Percentiles rank a stretch among this genome's conserved stretches.
Evolutionary conservation across 2,797 vertebrate genomes (phyloP).

Genomic region (Ctenopoma kingsleyae): DNA sequence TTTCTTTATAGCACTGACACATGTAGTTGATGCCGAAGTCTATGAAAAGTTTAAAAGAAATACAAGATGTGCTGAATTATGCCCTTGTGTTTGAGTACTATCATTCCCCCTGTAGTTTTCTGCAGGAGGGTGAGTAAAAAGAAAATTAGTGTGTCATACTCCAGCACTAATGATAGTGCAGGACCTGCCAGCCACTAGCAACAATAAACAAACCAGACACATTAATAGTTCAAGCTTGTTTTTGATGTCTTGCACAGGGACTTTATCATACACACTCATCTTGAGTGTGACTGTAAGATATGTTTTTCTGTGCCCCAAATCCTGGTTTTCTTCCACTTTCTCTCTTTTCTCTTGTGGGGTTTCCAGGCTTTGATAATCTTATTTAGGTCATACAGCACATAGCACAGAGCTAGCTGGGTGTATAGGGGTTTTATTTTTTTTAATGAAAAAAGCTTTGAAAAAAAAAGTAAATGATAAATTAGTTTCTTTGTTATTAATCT

Average conservation of each 20-base stretch:
- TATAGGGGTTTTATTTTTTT: slow-evolving; percentile 62
- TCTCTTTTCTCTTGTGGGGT: slow-evolving; percentile 46
- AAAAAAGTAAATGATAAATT: slow-evolving; percentile 54
- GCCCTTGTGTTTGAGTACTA: slow-evolving; percentile 27
- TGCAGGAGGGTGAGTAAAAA: slow-evolving; percentile 22
- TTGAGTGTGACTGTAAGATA: slow-evolving; percentile 18
- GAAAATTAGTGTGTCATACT: slow-evolving; percentile 35
- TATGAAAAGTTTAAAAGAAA: slow-evolving; percentile 63
- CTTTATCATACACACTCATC: slow-evolving; percentile 32
- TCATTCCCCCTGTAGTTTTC: slow-evolving; percentile 36
- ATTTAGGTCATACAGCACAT: slow-evolving; percentile 75
- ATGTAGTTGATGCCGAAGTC: slow-evolving; percentile 43
- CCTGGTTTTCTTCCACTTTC: slow-evolving; percentile 40
- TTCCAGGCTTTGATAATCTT: slow-evolving; percentile 75
- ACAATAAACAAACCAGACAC: slow-evolving; percentile 55
- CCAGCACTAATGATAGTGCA: slow-evolving; percentile 42
- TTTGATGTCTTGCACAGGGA: slow-evolving; percentile 53
- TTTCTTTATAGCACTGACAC: slow-evolving; percentile 29
- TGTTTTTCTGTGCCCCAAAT: slow-evolving; percentile 49
- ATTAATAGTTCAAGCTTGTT: slow-evolving; percentile 47
- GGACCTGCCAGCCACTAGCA: slow-evolving; percentile 38
- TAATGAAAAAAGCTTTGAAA: slow-evolving; percentile 61
- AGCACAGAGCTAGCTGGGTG: slow-evolving; percentile 52
- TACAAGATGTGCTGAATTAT: slow-evolving; percentile 48
- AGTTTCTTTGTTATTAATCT: slow-evolving; percentile 59